A percentile compares a stretch with the other conserved stretches of the same genome.
phyloP scores from a whole-genome alignment of 2,113 vertebrate genomes.

The Syrmaticus mikado region DNA sequence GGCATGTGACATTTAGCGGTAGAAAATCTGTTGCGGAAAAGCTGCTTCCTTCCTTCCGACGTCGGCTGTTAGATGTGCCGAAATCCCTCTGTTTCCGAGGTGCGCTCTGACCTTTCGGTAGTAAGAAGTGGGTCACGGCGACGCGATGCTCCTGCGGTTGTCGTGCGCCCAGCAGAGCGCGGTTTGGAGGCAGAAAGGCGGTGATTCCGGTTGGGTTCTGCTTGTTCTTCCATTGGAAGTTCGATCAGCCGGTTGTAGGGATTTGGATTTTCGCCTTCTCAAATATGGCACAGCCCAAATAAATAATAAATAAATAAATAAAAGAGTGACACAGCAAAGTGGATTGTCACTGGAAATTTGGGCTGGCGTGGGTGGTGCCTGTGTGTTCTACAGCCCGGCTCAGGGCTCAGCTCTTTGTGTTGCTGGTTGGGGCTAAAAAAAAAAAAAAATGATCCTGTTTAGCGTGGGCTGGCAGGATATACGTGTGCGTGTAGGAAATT shows the following conservation, averaged over 20 bases:
- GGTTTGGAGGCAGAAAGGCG: not conserved
- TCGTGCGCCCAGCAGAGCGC: not conserved
- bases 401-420: not conserved
- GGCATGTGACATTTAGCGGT: conserved; percentile 3
- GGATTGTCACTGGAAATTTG: not conserved
- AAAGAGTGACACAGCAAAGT: conserved; percentile 24
- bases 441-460: not conserved
- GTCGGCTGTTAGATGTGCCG: not conserved
- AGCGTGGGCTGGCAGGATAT: conserved; percentile 7
- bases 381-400: not conserved
- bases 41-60: conserved; percentile 23
- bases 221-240: not conserved
- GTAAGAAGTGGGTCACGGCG: conserved; percentile 14
- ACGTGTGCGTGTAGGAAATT: not conserved
- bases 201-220: not conserved
- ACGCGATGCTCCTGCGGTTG: not conserved
- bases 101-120: conserved; percentile 15
- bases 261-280: not conserved
- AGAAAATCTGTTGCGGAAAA: not conserved
- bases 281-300: not conserved
- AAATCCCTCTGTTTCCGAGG: conserved; percentile 12
- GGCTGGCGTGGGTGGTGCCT: not conserved
- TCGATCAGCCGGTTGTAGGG: not conserved
- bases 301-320: not conserved
- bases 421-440: not conserved